Evolutionary conservation across 2,888 invertebrate genomes (phyloP).

Genomic region (Cephus sareptanus): DNA sequence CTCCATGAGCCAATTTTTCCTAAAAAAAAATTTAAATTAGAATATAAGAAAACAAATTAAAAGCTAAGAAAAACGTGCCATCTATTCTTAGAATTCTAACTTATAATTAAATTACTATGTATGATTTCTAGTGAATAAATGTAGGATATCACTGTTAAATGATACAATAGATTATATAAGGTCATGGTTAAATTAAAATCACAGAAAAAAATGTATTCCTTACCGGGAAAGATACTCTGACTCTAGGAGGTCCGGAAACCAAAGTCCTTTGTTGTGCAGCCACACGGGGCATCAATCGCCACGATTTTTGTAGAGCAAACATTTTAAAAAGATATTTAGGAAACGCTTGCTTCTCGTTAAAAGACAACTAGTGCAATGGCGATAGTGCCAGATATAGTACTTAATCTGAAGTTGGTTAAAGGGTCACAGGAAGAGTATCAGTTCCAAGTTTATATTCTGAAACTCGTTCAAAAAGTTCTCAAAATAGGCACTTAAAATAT

Average conservation of each 20-base stretch:
- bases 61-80: too few species aligned
- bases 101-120: too few species aligned
- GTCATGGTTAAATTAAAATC: too few species aligned
- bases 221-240: conserved; percentile 34
- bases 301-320: conserved; percentile 22
- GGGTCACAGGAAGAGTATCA: too few species aligned
- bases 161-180: conserved; percentile 26
- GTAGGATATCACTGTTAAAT: background rate
- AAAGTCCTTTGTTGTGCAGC: conserved; percentile 23
- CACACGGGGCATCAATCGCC: conserved; percentile 22
- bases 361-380: background rate
- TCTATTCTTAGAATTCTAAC: too few species aligned
- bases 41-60: too few species aligned
- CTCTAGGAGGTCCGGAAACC: conserved; percentile 25
- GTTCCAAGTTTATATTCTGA: too few species aligned
- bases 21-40: conserved; percentile 5
- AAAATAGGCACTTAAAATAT: too few species aligned
- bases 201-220: conserved; percentile 14
- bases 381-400: background rate
- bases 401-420: too few species aligned
- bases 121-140: background rate
- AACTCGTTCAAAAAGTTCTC: too few species aligned
- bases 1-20: conserved; percentile 23
- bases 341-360: background rate
- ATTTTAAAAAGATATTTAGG: conserved; percentile 19